Evolutionary conservation across 1,140 invertebrate species (phyloP).

Genomic region (Diachasmimorpha longicaudata): DNA sequence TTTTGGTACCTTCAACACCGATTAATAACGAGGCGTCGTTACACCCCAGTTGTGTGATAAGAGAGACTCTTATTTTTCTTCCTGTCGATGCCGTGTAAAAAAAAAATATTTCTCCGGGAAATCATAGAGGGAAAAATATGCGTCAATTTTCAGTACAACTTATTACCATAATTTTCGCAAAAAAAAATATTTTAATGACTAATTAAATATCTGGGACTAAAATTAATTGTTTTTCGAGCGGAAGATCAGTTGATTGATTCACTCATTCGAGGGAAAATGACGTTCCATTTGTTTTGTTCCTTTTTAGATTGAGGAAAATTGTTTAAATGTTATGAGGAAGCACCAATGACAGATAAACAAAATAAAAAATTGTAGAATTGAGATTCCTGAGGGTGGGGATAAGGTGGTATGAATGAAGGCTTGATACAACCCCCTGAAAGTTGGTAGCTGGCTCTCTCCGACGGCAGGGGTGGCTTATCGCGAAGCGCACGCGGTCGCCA

Average conservation of each 20-base stretch:
- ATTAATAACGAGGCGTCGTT: conserved; percentile 59
- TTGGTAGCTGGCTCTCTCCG: neutral
- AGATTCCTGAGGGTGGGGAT: neutral
- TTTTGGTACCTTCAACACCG: conserved; percentile 37
- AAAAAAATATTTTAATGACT: neutral
- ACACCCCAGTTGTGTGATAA: conserved; percentile 47
- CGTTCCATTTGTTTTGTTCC: too few relatives aligned
- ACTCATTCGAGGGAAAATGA: too few relatives aligned
- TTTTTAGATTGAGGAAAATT: too few relatives aligned
- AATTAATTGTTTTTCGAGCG: neutral
- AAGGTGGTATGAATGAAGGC: conserved; percentile 3
- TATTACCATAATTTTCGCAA: neutral
- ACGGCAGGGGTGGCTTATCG: conserved; percentile 48
- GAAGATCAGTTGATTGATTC: too few relatives aligned
- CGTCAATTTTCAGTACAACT: neutral
- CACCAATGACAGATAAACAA: neutral
- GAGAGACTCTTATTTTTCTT: conserved; percentile 43
- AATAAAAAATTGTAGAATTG: neutral
- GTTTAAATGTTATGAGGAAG: neutral
- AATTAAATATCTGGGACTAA: neutral
- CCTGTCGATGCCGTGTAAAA: conserved; percentile 24
- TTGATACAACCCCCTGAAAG: conserved; percentile 8
- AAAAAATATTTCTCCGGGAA: conserved; percentile 9
- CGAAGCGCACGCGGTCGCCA: conserved; percentile 55
- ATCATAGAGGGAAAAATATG: conserved; percentile 6